Evolutionary conservation across 2,113 vertebrate species (phyloP).

Genomic region (Pterocles orientalis): DNA sequence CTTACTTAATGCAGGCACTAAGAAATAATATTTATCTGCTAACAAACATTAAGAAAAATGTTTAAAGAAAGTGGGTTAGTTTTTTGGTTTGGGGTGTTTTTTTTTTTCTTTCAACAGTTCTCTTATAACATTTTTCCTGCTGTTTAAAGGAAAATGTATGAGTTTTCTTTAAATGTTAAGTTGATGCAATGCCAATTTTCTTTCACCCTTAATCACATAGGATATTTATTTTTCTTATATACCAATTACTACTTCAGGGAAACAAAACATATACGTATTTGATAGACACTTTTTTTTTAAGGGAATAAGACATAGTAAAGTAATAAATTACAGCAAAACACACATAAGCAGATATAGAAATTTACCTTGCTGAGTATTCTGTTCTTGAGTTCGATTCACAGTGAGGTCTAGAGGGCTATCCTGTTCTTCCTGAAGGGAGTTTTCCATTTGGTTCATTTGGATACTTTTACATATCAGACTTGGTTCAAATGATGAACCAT

Average conservation of each 20-base stretch:
- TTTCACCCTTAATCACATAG: background rate
- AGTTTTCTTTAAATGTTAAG: background rate
- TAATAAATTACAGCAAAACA: background rate
- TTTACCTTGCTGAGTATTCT: slow-evolving; percentile 88
- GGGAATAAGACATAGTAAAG: background rate
- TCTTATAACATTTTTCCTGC: background rate
- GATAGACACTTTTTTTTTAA: background rate
- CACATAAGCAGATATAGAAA: background rate
- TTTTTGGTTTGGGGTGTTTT: background rate
- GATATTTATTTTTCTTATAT: background rate
- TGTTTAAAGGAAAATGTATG: background rate
- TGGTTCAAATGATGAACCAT: slow-evolving; percentile 82
- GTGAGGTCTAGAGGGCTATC: slow-evolving; percentile 97
- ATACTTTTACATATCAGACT: slow-evolving; percentile 81
- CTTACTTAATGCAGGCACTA: background rate
- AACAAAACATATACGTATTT: background rate
- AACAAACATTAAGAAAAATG: background rate
- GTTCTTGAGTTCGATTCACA: slow-evolving; percentile 86
- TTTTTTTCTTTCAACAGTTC: background rate
- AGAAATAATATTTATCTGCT: background rate
- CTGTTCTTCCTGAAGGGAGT: slow-evolving; percentile 83
- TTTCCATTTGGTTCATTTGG: slow-evolving; percentile 82
- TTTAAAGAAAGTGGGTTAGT: background rate
- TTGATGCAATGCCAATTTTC: background rate
- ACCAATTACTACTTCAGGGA: background rate